Evolutionary conservation across 2,888 invertebrate species (phyloP).

Genomic region (Spodoptera littoralis): DNA sequence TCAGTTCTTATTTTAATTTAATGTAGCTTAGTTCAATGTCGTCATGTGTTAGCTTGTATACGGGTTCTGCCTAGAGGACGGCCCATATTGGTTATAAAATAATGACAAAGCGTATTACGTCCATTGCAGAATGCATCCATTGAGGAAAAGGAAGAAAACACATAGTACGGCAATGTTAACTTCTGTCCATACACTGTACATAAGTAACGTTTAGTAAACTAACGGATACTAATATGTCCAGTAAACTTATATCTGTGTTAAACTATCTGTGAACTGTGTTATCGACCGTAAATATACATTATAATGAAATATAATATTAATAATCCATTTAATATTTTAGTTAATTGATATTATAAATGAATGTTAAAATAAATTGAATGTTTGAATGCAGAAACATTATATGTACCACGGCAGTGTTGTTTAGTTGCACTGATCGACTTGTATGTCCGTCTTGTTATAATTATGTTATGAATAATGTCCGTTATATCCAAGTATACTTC

Average conservation of each 20-base stretch:
- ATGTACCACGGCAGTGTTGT: constrained; percentile 29
- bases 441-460: constrained; percentile 34
- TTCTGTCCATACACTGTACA: constrained; percentile 74
- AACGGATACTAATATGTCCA: constrained; percentile 53
- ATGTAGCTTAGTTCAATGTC: constrained; percentile 82
- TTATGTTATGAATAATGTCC: constrained; percentile 35
- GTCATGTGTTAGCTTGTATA: constrained; percentile 78
- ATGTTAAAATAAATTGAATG: constrained; percentile 34
- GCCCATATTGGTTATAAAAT: constrained; percentile 56
- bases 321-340: constrained; percentile 35
- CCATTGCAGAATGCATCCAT: constrained; percentile 85
- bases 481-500: constrained; percentile 22
- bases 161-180: constrained; percentile 78
- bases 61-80: constrained; percentile 60
- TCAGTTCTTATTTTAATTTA: constrained; percentile 64
- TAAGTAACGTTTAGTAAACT: constrained; percentile 54
- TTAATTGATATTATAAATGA: constrained; percentile 41
- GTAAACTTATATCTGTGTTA: constrained; percentile 31
- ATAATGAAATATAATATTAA: constrained; percentile 22
- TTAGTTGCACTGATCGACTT: constrained; percentile 43
- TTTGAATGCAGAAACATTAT: constrained; percentile 36
- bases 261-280: constrained; percentile 18
- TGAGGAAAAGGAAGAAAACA: constrained; percentile 83
- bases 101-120: constrained; percentile 82
- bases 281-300: constrained; percentile 12